Conservation (phyloP, 1,140 invertebrate species). For the Euura lappo region DNA sequence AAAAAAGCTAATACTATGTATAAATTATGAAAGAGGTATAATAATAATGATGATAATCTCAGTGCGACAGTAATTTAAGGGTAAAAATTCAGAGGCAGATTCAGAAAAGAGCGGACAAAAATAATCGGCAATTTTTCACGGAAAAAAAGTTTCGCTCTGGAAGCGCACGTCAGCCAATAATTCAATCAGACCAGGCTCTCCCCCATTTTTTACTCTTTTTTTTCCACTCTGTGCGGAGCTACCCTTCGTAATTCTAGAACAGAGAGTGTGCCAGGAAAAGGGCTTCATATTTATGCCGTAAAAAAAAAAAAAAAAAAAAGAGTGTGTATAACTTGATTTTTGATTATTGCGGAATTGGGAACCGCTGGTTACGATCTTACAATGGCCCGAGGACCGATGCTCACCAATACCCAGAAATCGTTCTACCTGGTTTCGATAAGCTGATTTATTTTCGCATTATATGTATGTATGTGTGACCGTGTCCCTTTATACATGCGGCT, state of each 20-base stretch:
- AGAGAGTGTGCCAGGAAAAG: slow-evolving; percentile 15
- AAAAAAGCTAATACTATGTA: not conserved
- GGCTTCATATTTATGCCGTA: slow-evolving; percentile 19
- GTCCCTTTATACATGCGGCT: too few species aligned
- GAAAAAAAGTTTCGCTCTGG: slow-evolving; percentile 23
- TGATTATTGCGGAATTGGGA: slow-evolving; percentile 30
- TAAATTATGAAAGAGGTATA: too few species aligned
- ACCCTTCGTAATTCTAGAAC: slow-evolving; percentile 22
- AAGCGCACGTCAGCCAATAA: slow-evolving; percentile 27
- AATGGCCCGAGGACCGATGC: slow-evolving; percentile 25
- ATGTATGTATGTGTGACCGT: not conserved
- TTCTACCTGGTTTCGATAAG: slow-evolving; percentile 55
- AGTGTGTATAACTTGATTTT: not conserved
- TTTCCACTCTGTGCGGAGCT: slow-evolving; percentile 16
- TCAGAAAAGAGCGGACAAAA: not conserved
- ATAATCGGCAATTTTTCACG: slow-evolving; percentile 21
- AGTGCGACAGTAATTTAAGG: too few species aligned
- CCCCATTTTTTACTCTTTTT: slow-evolving; percentile 14
- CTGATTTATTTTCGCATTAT: slow-evolving; percentile 59
- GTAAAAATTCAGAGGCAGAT: too few species aligned
- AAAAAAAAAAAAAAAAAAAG: slow-evolving; percentile 25
- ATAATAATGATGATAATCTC: too few species aligned
- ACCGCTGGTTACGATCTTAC: slow-evolving; percentile 39
- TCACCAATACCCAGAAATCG: slow-evolving; percentile 17
- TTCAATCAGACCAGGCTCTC: slow-evolving; percentile 23